A percentile compares a stretch with the other conserved stretches of the same genome.
Conservation (phyloP, 2,113 vertebrate species). For the Octodon degus region DNA sequence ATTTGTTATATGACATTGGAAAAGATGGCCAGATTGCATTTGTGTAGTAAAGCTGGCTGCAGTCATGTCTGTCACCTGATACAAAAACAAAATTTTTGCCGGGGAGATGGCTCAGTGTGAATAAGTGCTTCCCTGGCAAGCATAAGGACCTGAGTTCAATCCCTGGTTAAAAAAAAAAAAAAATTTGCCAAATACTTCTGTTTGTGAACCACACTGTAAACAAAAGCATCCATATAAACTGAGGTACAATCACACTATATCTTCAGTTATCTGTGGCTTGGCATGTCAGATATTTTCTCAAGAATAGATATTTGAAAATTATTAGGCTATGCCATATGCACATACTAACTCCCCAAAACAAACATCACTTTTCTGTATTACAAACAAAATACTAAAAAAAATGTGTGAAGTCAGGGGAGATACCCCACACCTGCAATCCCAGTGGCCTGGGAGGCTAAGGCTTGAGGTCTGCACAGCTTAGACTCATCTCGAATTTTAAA, state of each 20-base stretch:
- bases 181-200: background rate
- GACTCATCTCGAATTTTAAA: background rate
- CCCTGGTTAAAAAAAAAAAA: too few species aligned
- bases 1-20: background rate
- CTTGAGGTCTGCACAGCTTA: background rate
- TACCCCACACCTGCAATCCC: background rate
- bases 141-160: too few species aligned
- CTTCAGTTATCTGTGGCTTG: constrained; percentile 22
- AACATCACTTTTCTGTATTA: background rate
- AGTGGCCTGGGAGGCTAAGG: background rate
- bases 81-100: background rate
- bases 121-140: too few species aligned
- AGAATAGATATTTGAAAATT: background rate
- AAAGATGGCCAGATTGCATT: background rate
- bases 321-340: background rate
- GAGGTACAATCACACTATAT: background rate
- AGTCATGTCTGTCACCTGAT: background rate
- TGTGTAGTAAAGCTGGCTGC: background rate
- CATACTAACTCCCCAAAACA: background rate
- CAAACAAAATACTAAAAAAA: background rate
- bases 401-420: background rate
- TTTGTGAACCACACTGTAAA: background rate
- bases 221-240: background rate
- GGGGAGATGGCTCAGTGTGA: too few species aligned
- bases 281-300: background rate